Conservation (phyloP, 1,140 invertebrate species). For the Brachionus koreanus region DNA sequence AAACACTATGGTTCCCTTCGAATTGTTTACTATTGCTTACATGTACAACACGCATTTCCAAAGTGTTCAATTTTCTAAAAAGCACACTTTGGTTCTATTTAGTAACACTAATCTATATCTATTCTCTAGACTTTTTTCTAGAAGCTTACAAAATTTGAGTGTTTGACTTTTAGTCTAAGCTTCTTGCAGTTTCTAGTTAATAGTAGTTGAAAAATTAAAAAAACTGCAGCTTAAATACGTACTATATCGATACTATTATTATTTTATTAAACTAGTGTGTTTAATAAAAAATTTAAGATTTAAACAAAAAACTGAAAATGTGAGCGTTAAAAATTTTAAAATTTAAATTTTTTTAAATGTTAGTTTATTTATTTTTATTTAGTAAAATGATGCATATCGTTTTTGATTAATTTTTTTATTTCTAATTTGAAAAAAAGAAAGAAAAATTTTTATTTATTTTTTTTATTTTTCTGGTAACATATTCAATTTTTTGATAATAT, state of each 20-base stretch:
- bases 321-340: too few relatives aligned
- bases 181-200: background rate
- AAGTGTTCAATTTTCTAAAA: background rate
- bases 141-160: background rate
- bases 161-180: background rate
- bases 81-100: constrained; percentile 6
- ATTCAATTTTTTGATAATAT: too few relatives aligned
- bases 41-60: background rate
- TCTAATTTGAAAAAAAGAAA: too few relatives aligned
- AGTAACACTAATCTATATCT: background rate
- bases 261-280: too few relatives aligned
- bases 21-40: background rate
- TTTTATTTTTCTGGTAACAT: too few relatives aligned
- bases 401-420: too few relatives aligned
- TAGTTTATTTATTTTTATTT: too few relatives aligned
- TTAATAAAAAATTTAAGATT: too few relatives aligned
- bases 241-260: background rate
- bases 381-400: too few relatives aligned
- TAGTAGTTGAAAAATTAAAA: background rate
- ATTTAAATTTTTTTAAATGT: too few relatives aligned
- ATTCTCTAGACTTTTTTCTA: background rate
- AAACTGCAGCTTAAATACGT: background rate
- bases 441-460: too few relatives aligned
- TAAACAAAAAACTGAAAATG: too few relatives aligned
- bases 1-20: background rate